Evolutionary conservation across 1,140 invertebrate genomes (phyloP).

Genomic region (Aphis gossypii): DNA sequence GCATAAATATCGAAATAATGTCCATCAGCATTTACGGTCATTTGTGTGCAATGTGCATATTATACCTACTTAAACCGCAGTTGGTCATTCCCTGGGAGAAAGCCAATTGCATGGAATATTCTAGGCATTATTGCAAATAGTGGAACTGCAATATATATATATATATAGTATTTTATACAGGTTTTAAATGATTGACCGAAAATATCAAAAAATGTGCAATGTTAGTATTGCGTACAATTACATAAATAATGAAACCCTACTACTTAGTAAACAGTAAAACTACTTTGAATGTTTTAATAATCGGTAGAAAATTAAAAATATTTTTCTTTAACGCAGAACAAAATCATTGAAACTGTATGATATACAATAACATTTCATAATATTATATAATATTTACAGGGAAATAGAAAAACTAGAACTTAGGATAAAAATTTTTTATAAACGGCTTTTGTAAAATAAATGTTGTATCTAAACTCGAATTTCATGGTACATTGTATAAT

Average conservation of each 20-base stretch:
- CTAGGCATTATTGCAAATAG: background rate
- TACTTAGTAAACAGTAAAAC: background rate
- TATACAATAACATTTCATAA: background rate
- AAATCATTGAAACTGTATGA: too few relatives aligned
- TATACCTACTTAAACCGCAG: too few relatives aligned
- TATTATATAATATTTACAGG: background rate
- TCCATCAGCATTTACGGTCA: background rate
- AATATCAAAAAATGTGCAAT: background rate
- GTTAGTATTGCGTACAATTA: background rate
- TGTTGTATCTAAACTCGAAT: background rate
- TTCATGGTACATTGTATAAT: background rate
- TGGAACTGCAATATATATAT: too few relatives aligned
- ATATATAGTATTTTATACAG: too few relatives aligned
- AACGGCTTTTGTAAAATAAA: background rate
- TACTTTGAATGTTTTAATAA: background rate
- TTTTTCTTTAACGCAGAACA: background rate
- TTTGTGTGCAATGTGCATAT: background rate
- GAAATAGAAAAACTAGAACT: background rate
- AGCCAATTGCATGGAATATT: background rate
- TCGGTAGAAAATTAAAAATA: background rate
- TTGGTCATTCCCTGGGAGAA: background rate
- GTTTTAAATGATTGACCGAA: too few relatives aligned
- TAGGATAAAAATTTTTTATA: too few relatives aligned
- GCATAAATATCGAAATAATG: background rate
- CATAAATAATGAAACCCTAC: background rate